These are phyloP conservation scores for Bombus breviceps DNA, from an alignment of 1,140 invertebrate species.

Conservation along the genomic window DNA sequence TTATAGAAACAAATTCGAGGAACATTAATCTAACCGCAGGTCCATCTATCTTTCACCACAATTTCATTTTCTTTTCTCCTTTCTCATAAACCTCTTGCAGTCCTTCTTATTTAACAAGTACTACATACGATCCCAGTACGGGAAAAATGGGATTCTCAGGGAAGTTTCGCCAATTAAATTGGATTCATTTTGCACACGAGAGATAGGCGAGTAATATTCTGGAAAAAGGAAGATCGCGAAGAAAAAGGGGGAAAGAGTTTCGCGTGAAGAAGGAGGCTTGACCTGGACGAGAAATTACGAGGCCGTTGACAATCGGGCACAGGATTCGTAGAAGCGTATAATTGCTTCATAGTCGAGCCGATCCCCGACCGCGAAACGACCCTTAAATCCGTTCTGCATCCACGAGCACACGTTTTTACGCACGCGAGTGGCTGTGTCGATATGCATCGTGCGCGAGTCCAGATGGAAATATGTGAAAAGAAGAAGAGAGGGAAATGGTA, in stretches of 20 bases:
- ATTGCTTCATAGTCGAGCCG: constrained; percentile 71
- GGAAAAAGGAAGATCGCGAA: constrained; percentile 20
- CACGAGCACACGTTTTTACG: constrained; percentile 41
- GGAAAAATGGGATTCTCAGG: not conserved
- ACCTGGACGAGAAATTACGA: constrained; percentile 61
- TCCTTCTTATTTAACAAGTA: not conserved
- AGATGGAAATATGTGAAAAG: constrained; percentile 9
- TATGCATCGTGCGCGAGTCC: constrained; percentile 20
- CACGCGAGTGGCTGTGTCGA: constrained; percentile 9
- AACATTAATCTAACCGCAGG: not conserved
- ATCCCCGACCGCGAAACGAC: constrained; percentile 19
- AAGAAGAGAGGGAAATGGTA: not conserved
- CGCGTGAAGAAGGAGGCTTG: not conserved
- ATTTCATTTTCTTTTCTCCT: not conserved
- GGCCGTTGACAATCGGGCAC: constrained; percentile 69
- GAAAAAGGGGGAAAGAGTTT: constrained; percentile 17
- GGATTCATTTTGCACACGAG: not conserved
- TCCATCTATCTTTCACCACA: not conserved
- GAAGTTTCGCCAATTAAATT: not conserved
- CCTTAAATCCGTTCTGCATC: constrained; percentile 66
- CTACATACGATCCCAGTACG: not conserved
- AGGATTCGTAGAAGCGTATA: constrained; percentile 74
- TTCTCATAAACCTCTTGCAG: too few relatives aligned
- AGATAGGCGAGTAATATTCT: not conserved
- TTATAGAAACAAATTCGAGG: too few relatives aligned